A percentile compares a stretch with the other conserved stretches of the same genome.
These are phyloP conservation scores for Dermochelys coriacea DNA, from an alignment of 2,797 vertebrate species.

Conservation along the genomic window DNA sequence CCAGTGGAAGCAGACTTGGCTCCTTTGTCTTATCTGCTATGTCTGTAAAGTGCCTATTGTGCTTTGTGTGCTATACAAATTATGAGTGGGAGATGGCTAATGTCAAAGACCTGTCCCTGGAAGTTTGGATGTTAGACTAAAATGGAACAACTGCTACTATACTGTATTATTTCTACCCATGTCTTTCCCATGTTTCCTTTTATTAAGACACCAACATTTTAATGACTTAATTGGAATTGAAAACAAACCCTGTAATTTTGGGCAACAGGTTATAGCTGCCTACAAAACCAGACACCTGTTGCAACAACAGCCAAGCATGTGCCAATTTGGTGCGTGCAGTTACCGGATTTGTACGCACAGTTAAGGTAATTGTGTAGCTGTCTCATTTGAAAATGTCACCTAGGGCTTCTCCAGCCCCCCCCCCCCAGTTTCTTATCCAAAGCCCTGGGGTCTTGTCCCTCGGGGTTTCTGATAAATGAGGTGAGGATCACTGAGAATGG, in stretches of 20 bases:
- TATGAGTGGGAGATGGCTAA: background rate
- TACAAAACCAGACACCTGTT: rapidly evolving
- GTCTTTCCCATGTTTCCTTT: background rate
- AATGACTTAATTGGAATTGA: background rate
- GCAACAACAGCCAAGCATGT: background rate
- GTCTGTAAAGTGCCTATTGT: background rate
- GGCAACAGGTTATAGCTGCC: background rate
- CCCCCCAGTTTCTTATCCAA: background rate
- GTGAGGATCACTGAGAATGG: background rate
- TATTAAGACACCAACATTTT: rapidly evolving
- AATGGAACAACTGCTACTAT: rapidly evolving
- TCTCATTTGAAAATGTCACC: background rate
- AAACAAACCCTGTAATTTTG: background rate
- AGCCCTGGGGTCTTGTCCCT: background rate
- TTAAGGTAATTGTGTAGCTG: background rate
- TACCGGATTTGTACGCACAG: background rate
- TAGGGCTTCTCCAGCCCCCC: background rate
- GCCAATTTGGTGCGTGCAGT: background rate
- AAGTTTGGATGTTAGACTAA: background rate
- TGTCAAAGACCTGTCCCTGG: background rate
- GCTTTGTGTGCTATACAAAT: background rate
- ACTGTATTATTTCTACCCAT: rapidly evolving
- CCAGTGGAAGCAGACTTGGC: background rate
- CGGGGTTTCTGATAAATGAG: conserved; percentile 14
- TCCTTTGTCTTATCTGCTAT: background rate